Evolutionary conservation across 2,113 vertebrate species (phyloP), one percentile per base, ranked within the genome.

Genomic region (Aptenodytes patagonicus): DNA sequence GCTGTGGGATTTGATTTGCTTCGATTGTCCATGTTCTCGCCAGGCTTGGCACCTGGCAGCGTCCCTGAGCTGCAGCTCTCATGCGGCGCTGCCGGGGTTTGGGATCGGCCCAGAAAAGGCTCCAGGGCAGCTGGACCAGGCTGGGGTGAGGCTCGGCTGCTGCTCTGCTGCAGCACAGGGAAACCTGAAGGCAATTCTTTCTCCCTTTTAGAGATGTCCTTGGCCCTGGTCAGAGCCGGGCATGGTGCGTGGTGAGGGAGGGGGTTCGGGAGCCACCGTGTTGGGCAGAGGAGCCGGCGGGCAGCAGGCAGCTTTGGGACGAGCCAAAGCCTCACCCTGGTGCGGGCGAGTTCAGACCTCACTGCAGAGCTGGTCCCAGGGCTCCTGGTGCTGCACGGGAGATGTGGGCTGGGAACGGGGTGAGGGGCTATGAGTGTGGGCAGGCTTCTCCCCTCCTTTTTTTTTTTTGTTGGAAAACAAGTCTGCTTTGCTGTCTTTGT

Each of bases 11-110:
- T 40, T 15, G n/a, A 7, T 51, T 62, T 36, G 46, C 54, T 52
- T 76, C 4, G 0, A 17, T n/a, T 14, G 20, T 24, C 31, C 4
- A 0, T 62, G 29, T n/a, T 32, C 5, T 14, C 6, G 1, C 17
- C 46, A 13, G 38, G 26, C 31, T 15, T 28, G 82, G 55, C 47
- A 42, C 57, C n/a, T 7, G 40, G 36, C 54, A 16, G 28, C 7
- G 10, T 16, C 36, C 20, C 46, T 21, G 28, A 44, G 42, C 28
- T 3, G 1, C 0, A 12, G 22, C 42, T 87, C 77, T n/a, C 49
- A 5, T 2, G 1, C 3, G 6, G 32, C 7, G 1, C 58, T 64
- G 68, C 28, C 0, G 1, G 60, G 17, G 20, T 60, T 61, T 58
- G 38, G 21, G 54, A 31, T n/a, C 3, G 7, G 17, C 90, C 29